Base-by-base conservation (phyloP, 2,888 invertebrate genomes). In the Melanotus villosus region DNA sequence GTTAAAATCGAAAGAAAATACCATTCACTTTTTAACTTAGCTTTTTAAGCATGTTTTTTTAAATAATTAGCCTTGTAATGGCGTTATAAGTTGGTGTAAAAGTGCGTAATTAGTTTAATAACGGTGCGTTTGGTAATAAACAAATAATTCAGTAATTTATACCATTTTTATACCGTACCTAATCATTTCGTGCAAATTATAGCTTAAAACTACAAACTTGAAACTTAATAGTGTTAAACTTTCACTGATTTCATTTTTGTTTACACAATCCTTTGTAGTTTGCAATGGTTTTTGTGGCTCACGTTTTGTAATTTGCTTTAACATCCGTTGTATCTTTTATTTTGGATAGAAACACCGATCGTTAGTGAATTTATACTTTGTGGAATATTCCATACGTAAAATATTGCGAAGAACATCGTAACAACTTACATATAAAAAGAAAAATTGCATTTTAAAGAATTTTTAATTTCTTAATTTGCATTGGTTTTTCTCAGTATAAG, bases 281-380 rank as follows among this genome's bases (percentile, higher is more conserved):
- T 21, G 21, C 21, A 21, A 45, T 16, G 10, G 45, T 14, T 23
- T 47, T 47, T 41, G 41, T 16, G 41, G 18, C 7, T 14, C 16
- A 12, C 16, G 23, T 47, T 47, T 47, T 23, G 47, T 47, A 47
- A 47, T 47, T 47, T 23, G 23, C 47, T 21, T n/a, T 47, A 47
- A 47, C 47, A 23, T 47, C 47, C 47, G 26, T 12, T 47, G 26
- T 21, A 47, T n/a, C 47, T 19, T 47, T 26, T 47, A 26, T 23
- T 23, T 47, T 47, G 47, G n/a, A 23, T 23, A 6, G n/a, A 12
- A 19, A 47, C 21, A 26, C 23, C 12, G 47, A 47, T 47, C 21
- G 9, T 23, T 47, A 26, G 47, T 12, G 23, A 23, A 23, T 47
- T 23, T 19, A 23, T 47, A 12, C 12, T 47, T 12, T 41, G 41